Evolutionary conservation across 2,888 invertebrate species (phyloP).

Genomic region (Drosophila nr. fundita): DNA sequence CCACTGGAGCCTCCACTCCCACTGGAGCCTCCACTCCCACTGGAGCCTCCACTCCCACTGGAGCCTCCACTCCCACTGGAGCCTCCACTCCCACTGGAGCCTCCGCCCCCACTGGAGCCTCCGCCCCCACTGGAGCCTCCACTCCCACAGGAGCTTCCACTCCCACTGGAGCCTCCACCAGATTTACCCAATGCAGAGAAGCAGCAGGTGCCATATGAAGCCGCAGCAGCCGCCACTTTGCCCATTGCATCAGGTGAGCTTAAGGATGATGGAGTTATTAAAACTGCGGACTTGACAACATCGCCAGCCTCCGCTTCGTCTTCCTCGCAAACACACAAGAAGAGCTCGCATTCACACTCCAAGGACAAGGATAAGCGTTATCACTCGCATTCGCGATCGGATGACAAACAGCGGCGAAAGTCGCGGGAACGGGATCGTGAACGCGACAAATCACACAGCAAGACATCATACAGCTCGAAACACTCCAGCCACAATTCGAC

Average conservation of each 20-base stretch:
- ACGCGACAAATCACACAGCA: conserved; percentile 61
- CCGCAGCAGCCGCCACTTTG: background rate
- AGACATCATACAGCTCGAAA: conserved; percentile 69
- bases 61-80: conserved; percentile 3
- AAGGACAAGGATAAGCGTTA: conserved; percentile 53
- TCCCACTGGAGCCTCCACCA: conserved; percentile 3
- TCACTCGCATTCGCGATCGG: conserved; percentile 49
- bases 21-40: background rate
- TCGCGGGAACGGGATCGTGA: conserved; percentile 55
- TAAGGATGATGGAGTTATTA: conserved; percentile 40
- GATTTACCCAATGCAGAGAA: conserved; percentile 10
- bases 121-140: conserved; percentile 10
- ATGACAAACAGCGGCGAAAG: conserved; percentile 57
- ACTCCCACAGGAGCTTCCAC: conserved; percentile 10
- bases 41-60: conserved; percentile 13
- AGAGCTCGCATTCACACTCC: conserved; percentile 47
- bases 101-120: background rate
- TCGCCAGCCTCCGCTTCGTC: conserved; percentile 68
- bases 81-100: background rate
- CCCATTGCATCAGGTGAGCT: conserved; percentile 11
- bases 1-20: background rate
- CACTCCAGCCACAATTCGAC: conserved; percentile 61
- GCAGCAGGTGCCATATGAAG: background rate
- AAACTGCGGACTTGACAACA: conserved; percentile 37
- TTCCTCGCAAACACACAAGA: conserved; percentile 75